Conservation (phyloP, 2,888 invertebrate genomes). For the Calameuta filiformis region DNA sequence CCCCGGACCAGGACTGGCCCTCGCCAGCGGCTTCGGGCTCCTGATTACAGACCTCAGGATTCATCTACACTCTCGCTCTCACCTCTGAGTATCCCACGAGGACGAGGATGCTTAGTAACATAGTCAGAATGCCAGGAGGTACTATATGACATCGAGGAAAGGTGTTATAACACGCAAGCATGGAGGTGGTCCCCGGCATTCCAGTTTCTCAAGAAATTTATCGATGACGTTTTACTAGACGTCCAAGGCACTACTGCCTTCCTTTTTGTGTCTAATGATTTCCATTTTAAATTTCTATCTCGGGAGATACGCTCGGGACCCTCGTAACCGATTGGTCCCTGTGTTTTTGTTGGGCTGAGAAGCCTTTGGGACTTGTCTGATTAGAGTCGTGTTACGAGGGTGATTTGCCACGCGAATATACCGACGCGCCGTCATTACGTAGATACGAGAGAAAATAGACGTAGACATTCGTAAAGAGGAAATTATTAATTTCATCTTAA, state of each 20-base stretch:
- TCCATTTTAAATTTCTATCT: background rate
- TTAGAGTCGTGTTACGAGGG: background rate
- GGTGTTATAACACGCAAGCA: slow-evolving; percentile 56
- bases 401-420: slow-evolving; percentile 13
- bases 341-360: background rate
- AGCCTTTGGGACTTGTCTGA: background rate
- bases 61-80: slow-evolving; percentile 63
- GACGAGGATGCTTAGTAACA: background rate
- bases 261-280: background rate
- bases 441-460: background rate
- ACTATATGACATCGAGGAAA: slow-evolving; percentile 53
- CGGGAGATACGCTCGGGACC: background rate
- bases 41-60: slow-evolving; percentile 65
- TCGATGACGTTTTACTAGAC: slow-evolving; percentile 34
- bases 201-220: slow-evolving; percentile 60
- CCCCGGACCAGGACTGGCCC: slow-evolving; percentile 45
- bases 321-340: background rate
- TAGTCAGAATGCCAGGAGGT: slow-evolving; percentile 36
- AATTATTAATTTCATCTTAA: background rate
- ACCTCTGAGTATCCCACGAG: slow-evolving; percentile 52
- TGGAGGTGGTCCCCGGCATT: slow-evolving; percentile 54
- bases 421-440: background rate
- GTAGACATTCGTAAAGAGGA: background rate
- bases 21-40: slow-evolving; percentile 52
- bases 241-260: background rate